Base-by-base conservation (phyloP, 2,113 vertebrate species). In the Dromaius novaehollandiae region DNA sequence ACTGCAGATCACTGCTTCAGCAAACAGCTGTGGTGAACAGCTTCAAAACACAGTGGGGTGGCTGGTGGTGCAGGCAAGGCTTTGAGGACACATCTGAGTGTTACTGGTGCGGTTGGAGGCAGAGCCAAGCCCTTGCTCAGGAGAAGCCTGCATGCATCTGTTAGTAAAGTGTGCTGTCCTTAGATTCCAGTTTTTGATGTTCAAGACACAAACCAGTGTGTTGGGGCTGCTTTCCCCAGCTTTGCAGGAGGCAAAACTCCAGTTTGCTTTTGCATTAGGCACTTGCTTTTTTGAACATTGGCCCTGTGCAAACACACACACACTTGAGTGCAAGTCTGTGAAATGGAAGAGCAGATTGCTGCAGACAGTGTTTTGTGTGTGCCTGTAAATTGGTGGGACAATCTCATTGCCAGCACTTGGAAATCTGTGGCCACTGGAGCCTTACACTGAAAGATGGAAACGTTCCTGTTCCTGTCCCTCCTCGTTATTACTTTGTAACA, bases 1-100 rank as follows among this genome's bases (percentile, higher is more conserved):
- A 51, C 65, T 78, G 60, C 3, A 3, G 50, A n/a, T 93, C 5
- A 1, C n/a, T 44, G 70, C 80, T 82, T 71, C 65, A 63, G 40
- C 78, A 73, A 66, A 69, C 4, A 2, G 25, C 89, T 95, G 95
- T 79, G 93, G 93, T 78, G 89, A 95, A 6, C 34, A 11, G 38
- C 91, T 77, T 94, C 87, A 94, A 91, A 95, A 69, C 79, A 69
- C 83, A 79, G n/a, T 9, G 56, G 17, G 22, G 25, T 68, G 61
- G 51, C 68, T 94, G 76, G 40, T 60, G 90, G 77, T 80, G 26
- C 88, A 76, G 90, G 22, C 26, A 64, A 34, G 71, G 75, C 83
- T 96, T 94, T 88, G 82, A 90, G 86, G 26, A 68, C 51, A 40
- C 0, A 0, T 32, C 56, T 90, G 80, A 25, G 51, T 73, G 81